Evolutionary conservation across 2,797 vertebrate genomes (phyloP), one percentile per base, ranked within the genome.

Genomic region (Coregonus suidteri): DNA sequence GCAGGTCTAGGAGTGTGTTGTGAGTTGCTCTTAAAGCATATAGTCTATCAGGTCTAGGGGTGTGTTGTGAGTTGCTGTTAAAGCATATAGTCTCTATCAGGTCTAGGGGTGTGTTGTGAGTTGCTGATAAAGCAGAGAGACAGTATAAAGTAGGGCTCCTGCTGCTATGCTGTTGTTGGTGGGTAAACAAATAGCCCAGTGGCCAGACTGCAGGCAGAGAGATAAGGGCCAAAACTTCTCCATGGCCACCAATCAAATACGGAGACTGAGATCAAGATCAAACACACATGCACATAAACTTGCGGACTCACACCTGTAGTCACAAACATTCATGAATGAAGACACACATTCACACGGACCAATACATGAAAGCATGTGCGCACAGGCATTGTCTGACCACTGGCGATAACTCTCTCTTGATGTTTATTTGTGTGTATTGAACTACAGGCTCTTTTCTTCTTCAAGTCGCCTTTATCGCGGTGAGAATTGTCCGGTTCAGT

Each of bases 171-270:
- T 3, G 16, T 59, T 59, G 56, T 20, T 20, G n/a, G 70, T 77
- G 34, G 51, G 73, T 75, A 83, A 83, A 79, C 68, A 75, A 74
- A 67, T 52, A 67, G 15, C 66, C 47, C 18, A 74, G 11, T 16
- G 13, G 68, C 25, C 47, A 47, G 16, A 77, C 77, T 79, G 69
- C 77, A 76, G 56, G 53, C 11, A 16, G 6, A 62, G 34, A 64
- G 20, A 77, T 75, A 64, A 78, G n/a, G 52, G 64, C 14, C 41
- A 72, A 54, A 73, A 25, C 13, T 56, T 65, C 69, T 56, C 15
- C 74, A 56, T 64, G 18, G 65, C 74, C 54, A 25, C 3, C 35
- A 79, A 51, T 65, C 47, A 41, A 51, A 71, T 35, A 13, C 30
- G 14, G 9, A n/a, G 4, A 18, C 4, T 25, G 62, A 65, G 20